Evolutionary conservation across 1,140 invertebrate species (phyloP), one percentile per base, ranked within the genome.

Genomic region (Thalassaphorura encarpata): DNA sequence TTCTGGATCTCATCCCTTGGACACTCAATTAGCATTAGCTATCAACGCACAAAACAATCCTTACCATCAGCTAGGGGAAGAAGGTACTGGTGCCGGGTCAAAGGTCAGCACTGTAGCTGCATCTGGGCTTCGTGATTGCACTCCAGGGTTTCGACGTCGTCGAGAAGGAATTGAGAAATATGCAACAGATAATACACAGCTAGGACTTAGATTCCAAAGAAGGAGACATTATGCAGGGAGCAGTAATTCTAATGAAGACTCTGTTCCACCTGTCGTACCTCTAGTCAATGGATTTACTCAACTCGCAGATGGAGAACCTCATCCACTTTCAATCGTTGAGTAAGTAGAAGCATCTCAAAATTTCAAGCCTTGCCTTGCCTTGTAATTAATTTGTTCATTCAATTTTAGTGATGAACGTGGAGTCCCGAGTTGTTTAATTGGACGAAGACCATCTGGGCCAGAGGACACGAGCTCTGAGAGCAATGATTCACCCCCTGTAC

Each of bases 181-280:
- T 69, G 81, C 84, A 0, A 79, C 79, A 3, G 83, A 87, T 70
- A 78, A 80, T 39, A 77, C 79, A 24, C 83, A 87, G 67, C 71
- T 85, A 53, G 83, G 83, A 66, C 71, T 87, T 46, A 73, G 83
- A 33, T 87, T 86, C 72, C 78, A 80, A 67, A 75, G 83, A 54
- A 80, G 83, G 18, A 62, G 69, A 54, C 68, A 68, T 31, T 51
- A 56, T 46, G 58, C 66, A 15, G 66, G 58, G 21, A 59, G 26
- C 21, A 52, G 52, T 48, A 49, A 53, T 26, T 27, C 28, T 29
- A 24, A 2, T 24, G 50, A 45, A 16, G 52, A 33, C 2, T 46
- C 28, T 19, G 47, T 26, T 4, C 3, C 19, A 11, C 15, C 45
- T 24, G 45, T 13, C 5, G 45, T 26, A 8, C 24, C 19, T 27